phyloP scores from a whole-genome alignment of 2,888 invertebrate genomes.

The Nephrotoma appendiculata region DNA sequence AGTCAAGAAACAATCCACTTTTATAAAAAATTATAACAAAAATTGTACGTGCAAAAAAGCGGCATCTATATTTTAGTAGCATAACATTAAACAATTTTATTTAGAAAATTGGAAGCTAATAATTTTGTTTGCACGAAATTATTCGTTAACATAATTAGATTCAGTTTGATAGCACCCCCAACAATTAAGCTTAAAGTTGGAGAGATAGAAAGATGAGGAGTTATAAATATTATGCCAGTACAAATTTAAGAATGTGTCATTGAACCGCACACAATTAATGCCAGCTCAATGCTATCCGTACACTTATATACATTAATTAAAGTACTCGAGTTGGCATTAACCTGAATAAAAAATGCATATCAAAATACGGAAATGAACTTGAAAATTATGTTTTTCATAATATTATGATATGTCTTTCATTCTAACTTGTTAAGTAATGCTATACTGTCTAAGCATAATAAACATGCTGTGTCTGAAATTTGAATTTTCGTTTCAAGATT shows the following conservation, averaged over 20 bases:
- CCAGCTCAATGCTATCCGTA: not conserved
- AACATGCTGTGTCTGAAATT: not conserved
- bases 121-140: no score
- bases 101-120: no score
- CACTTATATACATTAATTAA: not conserved
- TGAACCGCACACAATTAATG: not conserved
- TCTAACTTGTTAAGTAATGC: not conserved
- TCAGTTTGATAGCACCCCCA: no score
- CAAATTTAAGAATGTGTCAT: not conserved
- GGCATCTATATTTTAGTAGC: no score
- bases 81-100: no score
- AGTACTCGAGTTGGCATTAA: not conserved
- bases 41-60: no score
- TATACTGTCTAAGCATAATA: not conserved
- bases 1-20: no score
- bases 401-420: not conserved
- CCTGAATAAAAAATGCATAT: not conserved
- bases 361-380: not conserved
- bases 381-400: not conserved
- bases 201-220: no score
- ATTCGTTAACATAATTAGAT: no score
- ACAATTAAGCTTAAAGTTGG: no score
- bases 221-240: no score
- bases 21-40: no score
- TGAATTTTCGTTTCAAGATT: not conserved